A percentile compares a stretch with the other conserved stretches of the same genome.
Evolutionary conservation across 35 echinoderm and acorn worm genomes (phyloP).

Genomic region (Amphiura filiformis): DNA sequence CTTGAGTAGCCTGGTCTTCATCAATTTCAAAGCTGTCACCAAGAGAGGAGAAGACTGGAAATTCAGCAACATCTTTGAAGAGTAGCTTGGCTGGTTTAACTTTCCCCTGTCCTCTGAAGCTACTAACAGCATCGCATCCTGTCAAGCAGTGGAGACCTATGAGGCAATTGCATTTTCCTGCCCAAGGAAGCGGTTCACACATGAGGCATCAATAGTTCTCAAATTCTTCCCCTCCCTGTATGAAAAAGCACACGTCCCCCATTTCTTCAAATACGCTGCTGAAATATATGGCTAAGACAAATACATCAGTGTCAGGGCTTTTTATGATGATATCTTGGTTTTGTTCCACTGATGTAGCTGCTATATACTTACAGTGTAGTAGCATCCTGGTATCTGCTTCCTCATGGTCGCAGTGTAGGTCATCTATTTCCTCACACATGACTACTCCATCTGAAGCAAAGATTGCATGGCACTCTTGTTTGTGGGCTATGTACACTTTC

Average conservation of each 20-base stretch:
- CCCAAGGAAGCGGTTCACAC: background rate
- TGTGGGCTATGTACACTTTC: slow-evolving; percentile 63
- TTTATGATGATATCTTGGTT: background rate
- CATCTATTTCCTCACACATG: slow-evolving; percentile 10
- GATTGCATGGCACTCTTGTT: slow-evolving; percentile 40
- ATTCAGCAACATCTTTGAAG: no score
- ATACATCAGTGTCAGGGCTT: slow-evolving; percentile 61
- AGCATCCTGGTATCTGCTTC: slow-evolving; percentile 69
- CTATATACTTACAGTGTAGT: slow-evolving; percentile 31
- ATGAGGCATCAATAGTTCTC: background rate
- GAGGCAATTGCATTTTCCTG: background rate
- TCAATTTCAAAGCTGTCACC: no score
- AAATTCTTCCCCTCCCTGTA: slow-evolving; percentile 14
- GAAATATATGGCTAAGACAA: slow-evolving; percentile 9
- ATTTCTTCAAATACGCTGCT: background rate
- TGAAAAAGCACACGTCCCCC: background rate
- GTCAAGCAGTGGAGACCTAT: slow-evolving; percentile 35
- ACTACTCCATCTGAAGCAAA: background rate
- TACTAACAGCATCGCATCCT: slow-evolving; percentile 42
- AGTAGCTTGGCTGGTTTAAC: background rate
- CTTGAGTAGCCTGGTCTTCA: no score
- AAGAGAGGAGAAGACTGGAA: no score
- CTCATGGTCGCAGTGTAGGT: slow-evolving; percentile 38
- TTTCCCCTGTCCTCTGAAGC: slow-evolving; percentile 32
- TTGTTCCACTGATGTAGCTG: background rate